These are phyloP conservation scores for Drepana arcuata DNA, from an alignment of 1,140 invertebrate genomes.

Conservation along the genomic window DNA sequence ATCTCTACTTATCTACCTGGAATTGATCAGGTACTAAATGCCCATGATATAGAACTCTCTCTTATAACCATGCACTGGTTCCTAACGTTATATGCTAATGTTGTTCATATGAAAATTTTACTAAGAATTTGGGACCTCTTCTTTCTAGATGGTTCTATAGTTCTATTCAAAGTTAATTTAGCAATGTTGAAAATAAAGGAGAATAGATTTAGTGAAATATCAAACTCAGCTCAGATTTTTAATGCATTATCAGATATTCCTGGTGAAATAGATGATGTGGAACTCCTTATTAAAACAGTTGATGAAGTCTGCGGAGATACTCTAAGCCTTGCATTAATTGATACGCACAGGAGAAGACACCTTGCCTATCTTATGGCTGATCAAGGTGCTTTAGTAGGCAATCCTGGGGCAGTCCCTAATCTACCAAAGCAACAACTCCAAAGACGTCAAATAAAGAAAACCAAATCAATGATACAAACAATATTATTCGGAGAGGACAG, in stretches of 20 bases:
- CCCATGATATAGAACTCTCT: slow-evolving; percentile 96
- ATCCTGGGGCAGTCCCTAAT: slow-evolving; percentile 90
- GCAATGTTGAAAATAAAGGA: slow-evolving; percentile 97
- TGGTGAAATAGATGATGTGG: slow-evolving; percentile 92
- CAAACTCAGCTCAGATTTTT: slow-evolving; percentile 97
- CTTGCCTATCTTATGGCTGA: slow-evolving; percentile 97
- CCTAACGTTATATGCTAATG: slow-evolving; percentile 96
- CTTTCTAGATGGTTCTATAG: slow-evolving; percentile 94
- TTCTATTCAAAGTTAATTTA: slow-evolving; percentile 96
- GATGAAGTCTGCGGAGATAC: slow-evolving; percentile 76
- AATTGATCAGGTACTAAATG: slow-evolving; percentile 89
- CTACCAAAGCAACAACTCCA: slow-evolving; percentile 91
- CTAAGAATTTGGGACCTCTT: slow-evolving; percentile 98
- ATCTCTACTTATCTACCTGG: slow-evolving; percentile 92
- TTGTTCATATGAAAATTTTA: slow-evolving; percentile 97
- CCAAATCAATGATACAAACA: slow-evolving; percentile 91
- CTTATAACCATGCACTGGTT: slow-evolving; percentile 98
- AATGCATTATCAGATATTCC: slow-evolving; percentile 96
- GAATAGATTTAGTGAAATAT: slow-evolving; percentile 82
- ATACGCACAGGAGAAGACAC: slow-evolving; percentile 92
- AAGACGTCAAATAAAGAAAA: slow-evolving; percentile 90
- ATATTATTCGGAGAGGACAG: slow-evolving; percentile 87
- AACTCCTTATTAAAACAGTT: slow-evolving; percentile 73
- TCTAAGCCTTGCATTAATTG: slow-evolving; percentile 88
- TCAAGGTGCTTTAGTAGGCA: slow-evolving; percentile 92